Percentiles rank a stretch among this genome's conserved stretches.
Evolutionary conservation across 92 coral and sea anemone species (phyloP).

Genomic region (Parazoanthus atlanticus): DNA sequence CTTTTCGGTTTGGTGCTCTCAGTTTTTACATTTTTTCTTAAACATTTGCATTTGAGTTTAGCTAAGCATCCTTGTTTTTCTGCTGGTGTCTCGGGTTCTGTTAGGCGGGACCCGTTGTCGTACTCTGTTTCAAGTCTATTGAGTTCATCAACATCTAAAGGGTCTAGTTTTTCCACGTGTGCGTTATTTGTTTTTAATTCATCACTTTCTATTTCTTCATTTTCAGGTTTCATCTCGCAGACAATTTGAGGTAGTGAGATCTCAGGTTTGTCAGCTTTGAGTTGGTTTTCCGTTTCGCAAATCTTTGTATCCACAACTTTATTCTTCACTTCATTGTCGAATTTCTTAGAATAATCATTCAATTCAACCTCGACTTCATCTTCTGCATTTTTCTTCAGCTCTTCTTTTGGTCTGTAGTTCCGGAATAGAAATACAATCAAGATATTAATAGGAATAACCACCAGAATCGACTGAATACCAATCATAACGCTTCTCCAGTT

Average conservation of each 20-base stretch:
- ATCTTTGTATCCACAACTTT: neutral
- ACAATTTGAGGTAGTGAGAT: neutral
- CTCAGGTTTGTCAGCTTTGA: neutral
- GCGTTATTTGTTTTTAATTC: neutral
- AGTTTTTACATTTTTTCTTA: neutral
- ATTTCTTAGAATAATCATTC: constrained; percentile 9
- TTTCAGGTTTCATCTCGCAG: neutral
- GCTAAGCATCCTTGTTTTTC: constrained; percentile 9
- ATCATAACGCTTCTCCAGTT: constrained; percentile 61
- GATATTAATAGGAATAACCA: constrained; percentile 70
- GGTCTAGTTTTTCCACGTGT: neutral
- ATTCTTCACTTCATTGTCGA: neutral
- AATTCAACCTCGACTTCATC: neutral
- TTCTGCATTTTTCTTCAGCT: neutral
- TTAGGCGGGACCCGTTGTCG: neutral
- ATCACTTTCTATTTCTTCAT: neutral
- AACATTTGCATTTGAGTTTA: neutral
- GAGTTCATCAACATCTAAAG: neutral
- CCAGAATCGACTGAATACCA: constrained; percentile 63
- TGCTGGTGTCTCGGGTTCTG: constrained; percentile 10
- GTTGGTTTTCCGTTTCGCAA: neutral
- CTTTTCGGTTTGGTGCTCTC: neutral
- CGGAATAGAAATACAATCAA: constrained; percentile 67
- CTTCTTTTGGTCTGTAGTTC: constrained; percentile 51
- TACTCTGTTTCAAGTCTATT: neutral